Percentiles rank a stretch among this genome's conserved stretches.
These are phyloP conservation scores for Melospiza melodia DNA, from an alignment of 2,113 vertebrate species.

Conservation along the genomic window DNA sequence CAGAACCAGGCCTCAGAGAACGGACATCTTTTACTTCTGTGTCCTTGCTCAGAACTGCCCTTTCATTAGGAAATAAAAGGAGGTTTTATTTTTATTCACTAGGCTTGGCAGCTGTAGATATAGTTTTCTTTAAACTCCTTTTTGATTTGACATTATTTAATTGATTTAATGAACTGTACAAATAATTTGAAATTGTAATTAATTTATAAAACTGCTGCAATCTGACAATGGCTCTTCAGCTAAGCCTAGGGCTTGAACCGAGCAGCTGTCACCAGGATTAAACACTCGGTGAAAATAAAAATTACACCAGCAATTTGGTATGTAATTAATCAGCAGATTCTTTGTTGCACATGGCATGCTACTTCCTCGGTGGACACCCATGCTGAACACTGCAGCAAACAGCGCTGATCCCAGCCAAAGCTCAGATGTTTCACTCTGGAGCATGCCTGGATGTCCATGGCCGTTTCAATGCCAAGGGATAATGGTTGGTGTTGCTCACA, in stretches of 20 bases:
- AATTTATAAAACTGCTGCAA: not conserved
- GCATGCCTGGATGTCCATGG: not conserved
- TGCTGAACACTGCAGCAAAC: not conserved
- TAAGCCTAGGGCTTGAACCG: not conserved
- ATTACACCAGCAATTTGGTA: not conserved
- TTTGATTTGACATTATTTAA: not conserved
- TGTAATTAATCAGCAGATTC: not conserved
- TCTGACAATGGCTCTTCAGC: not conserved
- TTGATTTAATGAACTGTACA: not conserved
- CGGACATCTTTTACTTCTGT: not conserved
- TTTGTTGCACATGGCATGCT: not conserved
- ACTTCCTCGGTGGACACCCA: rapidly evolving
- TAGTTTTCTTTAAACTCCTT: not conserved
- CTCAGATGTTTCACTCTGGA: not conserved
- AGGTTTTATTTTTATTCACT: not conserved
- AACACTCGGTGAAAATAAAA: not conserved
- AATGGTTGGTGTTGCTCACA: rapidly evolving
- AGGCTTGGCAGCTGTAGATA: not conserved
- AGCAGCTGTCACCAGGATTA: not conserved
- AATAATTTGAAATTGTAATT: not conserved
- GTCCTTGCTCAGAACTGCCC: not conserved
- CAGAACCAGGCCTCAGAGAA: not conserved
- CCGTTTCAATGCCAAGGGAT: not conserved
- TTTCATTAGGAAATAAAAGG: not conserved
- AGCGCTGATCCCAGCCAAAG: not conserved